These are phyloP conservation scores for Novumbra hubbsi DNA, from an alignment of 2,797 vertebrate species.

Conservation along the genomic window DNA sequence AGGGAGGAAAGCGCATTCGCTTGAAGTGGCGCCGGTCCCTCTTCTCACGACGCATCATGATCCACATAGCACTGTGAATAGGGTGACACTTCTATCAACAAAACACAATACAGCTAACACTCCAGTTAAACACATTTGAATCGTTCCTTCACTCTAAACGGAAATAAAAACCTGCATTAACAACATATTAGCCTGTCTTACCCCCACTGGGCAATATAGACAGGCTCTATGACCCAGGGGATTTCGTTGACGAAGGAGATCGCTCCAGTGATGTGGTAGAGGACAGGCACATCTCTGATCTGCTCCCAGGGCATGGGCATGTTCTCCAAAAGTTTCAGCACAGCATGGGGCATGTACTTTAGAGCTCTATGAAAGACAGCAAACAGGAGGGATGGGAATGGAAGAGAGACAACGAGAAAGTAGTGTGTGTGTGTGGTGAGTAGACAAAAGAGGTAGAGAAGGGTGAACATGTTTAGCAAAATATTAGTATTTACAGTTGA, in stretches of 20 bases:
- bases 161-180: not conserved
- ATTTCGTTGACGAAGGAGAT: slow-evolving; percentile 99
- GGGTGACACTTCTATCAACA: not conserved
- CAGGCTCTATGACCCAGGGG: slow-evolving; percentile 98
- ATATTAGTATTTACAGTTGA: not conserved
- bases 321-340: slow-evolving; percentile 97
- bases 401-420: not conserved
- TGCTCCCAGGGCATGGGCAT: slow-evolving; percentile 99
- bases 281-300: slow-evolving; percentile 93
- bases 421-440: not conserved
- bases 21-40: slow-evolving; percentile 97
- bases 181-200: slow-evolving; percentile 53
- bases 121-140: not conserved
- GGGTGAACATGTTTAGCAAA: not conserved
- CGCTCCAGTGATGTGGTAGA: slow-evolving; percentile 98
- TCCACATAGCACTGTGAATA: slow-evolving; percentile 92
- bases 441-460: not conserved
- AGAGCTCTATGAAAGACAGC: slow-evolving; percentile 77
- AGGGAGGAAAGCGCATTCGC: slow-evolving; percentile 97
- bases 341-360: slow-evolving; percentile 99
- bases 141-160: not conserved
- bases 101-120: not conserved
- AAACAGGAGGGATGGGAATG: not conserved
- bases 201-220: slow-evolving; percentile 99
- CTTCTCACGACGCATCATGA: slow-evolving; percentile 99